Evolutionary conservation across 2,113 vertebrate species (phyloP), one percentile per base, ranked within the genome.

Genomic region (Paedocypris sp.): DNA sequence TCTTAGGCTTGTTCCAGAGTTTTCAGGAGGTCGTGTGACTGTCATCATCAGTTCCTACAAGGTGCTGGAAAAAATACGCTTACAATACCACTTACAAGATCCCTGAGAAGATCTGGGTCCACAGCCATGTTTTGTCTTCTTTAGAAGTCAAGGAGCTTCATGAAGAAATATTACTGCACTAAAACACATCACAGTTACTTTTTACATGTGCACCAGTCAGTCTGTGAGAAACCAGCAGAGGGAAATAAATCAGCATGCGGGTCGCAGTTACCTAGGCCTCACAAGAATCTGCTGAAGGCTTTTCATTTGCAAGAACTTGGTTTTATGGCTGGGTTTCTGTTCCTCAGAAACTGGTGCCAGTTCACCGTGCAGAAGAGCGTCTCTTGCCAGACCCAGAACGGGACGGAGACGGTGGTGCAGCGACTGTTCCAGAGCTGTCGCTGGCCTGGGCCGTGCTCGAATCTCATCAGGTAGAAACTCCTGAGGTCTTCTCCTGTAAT

Each of bases 381-480:
- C 58, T 87, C 90, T 65, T 98, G 93, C 75, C 91, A 94, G 72
- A 89, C 94, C 67, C 90, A 90, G 71, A 98, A 98, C 4, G 93
- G 94, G 28, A 91, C 90, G 1, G 91, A 94, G 72, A 90, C 90
- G 0, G 80, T 89, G 58, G 85, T 94, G 71, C 93, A 97, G 80
- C 82, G 93, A 32, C 90, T 96, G 61, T 86, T 93, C 62, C 94
- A 97, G 82, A 89, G 89, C 73, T 97, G 93, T 78, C 80, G 91
- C 7, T 97, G 94, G 94, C 94, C 93, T 0, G 91, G 91, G 75
- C 91, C 90, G 35, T 98, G 93, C 41, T 74, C 88, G 75, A 97
- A 92, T 78, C 78, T 93, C 63, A 86, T 97, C 77, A 97, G 93
- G 94, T 98, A 89, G 6, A 3, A 43, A 25, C 8, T 25, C 18